A percentile compares a stretch with the other conserved stretches of the same genome.
Conservation (phyloP, 1,140 invertebrate genomes). For the Tigriopus japonicus region DNA sequence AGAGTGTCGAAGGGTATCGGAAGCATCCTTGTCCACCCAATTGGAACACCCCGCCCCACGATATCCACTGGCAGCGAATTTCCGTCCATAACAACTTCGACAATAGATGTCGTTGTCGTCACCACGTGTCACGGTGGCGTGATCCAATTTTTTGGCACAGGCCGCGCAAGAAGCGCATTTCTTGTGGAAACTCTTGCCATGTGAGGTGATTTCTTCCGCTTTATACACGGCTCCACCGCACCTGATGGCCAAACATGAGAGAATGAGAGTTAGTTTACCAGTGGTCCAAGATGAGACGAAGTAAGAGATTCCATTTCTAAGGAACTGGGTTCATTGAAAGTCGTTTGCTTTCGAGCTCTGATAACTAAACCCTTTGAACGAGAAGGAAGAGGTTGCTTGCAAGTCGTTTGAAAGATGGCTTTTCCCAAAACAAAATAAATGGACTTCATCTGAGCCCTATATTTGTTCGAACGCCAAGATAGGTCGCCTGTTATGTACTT, state of each 20-base stretch:
- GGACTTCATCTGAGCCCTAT: no score
- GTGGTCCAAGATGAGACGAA: no score
- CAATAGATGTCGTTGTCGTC: slow-evolving; percentile 72
- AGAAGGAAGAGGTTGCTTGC: no score
- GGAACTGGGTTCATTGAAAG: no score
- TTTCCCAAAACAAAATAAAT: no score
- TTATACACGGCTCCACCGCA: slow-evolving; percentile 75
- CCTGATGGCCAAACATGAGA: slow-evolving; percentile 20
- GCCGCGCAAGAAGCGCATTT: slow-evolving; percentile 10
- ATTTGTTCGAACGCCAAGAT: no score
- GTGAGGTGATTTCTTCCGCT: slow-evolving; percentile 69
- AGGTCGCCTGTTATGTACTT: no score
- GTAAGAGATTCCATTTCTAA: no score
- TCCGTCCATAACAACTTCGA: slow-evolving; percentile 62
- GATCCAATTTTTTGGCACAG: slow-evolving; percentile 4
- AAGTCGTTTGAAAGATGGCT: no score
- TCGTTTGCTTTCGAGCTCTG: no score
- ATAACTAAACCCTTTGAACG: no score
- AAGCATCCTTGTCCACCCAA: slow-evolving; percentile 11
- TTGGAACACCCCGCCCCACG: slow-evolving; percentile 5
- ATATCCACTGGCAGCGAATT: slow-evolving; percentile 44
- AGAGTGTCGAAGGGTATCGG: slow-evolving; percentile 8
- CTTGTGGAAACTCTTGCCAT: slow-evolving; percentile 28
- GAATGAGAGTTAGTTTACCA: no score
- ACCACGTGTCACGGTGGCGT: slow-evolving; percentile 21